Conservation (phyloP, 2,797 vertebrate genomes). For the Protosalanx chinensis region DNA sequence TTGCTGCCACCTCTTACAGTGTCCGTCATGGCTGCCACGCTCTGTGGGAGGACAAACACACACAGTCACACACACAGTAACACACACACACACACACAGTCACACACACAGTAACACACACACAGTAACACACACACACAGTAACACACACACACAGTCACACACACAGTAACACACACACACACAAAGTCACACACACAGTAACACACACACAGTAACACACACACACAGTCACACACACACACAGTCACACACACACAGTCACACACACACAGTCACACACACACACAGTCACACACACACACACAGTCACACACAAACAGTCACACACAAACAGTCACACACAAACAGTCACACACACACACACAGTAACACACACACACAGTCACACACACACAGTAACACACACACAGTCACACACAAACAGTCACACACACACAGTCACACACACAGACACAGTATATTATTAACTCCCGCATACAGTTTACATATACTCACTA, state of each 20-base stretch:
- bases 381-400: no score
- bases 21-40: constrained; percentile 70
- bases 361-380: not conserved
- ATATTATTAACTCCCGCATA: not conserved
- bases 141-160: not conserved
- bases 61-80: not conserved
- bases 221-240: no score
- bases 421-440: no score
- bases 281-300: not conserved
- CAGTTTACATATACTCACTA: no score
- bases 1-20: constrained; percentile 67
- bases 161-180: not conserved
- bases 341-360: not conserved
- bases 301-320: not conserved
- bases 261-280: not conserved
- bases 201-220: no score
- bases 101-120: no score
- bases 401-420: no score
- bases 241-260: not conserved
- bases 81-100: no score
- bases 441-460: not conserved
- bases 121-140: not conserved
- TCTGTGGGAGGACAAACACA: constrained; percentile 30
- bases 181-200: no score
- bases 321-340: not conserved